Conservation (phyloP, 2,888 invertebrate species). For the Nomada goodeniana region DNA sequence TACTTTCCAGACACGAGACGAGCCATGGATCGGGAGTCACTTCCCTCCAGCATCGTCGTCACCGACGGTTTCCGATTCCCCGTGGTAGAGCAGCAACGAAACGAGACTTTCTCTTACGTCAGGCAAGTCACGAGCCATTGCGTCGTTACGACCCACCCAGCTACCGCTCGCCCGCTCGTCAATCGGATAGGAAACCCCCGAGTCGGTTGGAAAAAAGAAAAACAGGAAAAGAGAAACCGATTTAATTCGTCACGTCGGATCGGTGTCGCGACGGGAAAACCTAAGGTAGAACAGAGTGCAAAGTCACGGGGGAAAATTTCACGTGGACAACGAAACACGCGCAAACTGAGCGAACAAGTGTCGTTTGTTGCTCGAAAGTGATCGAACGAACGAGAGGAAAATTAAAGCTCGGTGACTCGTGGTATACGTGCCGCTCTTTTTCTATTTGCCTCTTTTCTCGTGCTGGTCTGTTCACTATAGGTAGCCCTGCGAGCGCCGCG, state of each 20-base stretch:
- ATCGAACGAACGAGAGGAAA: slow-evolving; percentile 27
- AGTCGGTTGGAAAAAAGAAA: not conserved
- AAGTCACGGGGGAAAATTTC: slow-evolving; percentile 26
- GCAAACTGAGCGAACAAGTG: not conserved
- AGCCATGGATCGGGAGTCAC: slow-evolving; percentile 65
- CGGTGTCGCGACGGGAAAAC: slow-evolving; percentile 34
- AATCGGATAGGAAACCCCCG: slow-evolving; percentile 45
- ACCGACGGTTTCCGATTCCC: slow-evolving; percentile 62
- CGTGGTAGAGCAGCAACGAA: slow-evolving; percentile 33
- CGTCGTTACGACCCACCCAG: slow-evolving; percentile 59
- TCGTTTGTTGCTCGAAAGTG: slow-evolving; percentile 9
- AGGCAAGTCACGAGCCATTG: slow-evolving; percentile 49
- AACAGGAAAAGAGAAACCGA: slow-evolving; percentile 31
- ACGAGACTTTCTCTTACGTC: slow-evolving; percentile 65
- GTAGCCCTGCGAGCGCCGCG: no score
- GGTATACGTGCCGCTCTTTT: not conserved
- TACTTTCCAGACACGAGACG: slow-evolving; percentile 64
- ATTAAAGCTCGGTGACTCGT: slow-evolving; percentile 25
- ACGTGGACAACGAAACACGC: slow-evolving; percentile 7
- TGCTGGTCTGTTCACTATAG: no score
- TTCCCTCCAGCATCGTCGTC: slow-evolving; percentile 58
- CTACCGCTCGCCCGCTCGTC: slow-evolving; percentile 43
- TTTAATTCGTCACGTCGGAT: slow-evolving; percentile 60
- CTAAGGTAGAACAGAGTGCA: slow-evolving; percentile 1
- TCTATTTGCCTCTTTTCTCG: not conserved